phyloP scores from a whole-genome alignment of 2,113 vertebrate species.

The Cervus canadensis region DNA sequence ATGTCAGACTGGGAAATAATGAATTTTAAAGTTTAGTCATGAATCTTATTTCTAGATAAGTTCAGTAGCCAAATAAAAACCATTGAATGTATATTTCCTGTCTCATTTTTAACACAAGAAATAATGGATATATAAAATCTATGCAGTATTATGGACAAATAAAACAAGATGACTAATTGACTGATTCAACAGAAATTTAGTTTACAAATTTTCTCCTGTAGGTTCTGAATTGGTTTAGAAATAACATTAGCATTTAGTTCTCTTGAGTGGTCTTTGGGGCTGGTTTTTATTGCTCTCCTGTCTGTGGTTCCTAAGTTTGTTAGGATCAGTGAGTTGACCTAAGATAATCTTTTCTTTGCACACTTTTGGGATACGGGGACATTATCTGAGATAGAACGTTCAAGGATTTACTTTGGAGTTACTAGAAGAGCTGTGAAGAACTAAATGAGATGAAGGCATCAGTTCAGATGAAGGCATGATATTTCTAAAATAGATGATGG shows the following conservation, averaged over 20 bases:
- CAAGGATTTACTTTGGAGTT: not conserved
- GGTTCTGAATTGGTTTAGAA: conserved; percentile 37
- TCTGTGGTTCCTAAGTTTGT: not conserved
- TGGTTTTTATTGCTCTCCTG: conserved; percentile 12
- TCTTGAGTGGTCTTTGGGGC: not conserved
- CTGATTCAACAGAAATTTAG: conserved; percentile 12
- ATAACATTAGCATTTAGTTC: not conserved
- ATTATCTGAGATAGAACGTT: not conserved
- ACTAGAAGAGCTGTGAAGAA: not conserved
- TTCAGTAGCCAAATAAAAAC: conserved; percentile 8
- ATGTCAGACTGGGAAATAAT: conserved; percentile 9
- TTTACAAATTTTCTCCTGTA: not conserved
- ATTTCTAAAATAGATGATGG: not conserved
- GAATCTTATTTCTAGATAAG: conserved; percentile 11
- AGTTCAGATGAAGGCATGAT: not conserved
- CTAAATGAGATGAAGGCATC: not conserved
- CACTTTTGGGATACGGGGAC: not conserved
- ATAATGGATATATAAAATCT: not conserved
- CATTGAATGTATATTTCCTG: conserved; percentile 14
- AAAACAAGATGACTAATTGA: not conserved
- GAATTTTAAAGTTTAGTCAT: conserved; percentile 16
- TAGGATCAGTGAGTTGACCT: not conserved
- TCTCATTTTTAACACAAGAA: conserved; percentile 41
- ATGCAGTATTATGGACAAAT: not conserved
- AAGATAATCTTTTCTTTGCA: conserved; percentile 29